Percentiles rank a stretch among this genome's conserved stretches.
These are phyloP conservation scores for Pollenia labialis DNA, from an alignment of 2,888 invertebrate genomes.

Conservation along the genomic window DNA sequence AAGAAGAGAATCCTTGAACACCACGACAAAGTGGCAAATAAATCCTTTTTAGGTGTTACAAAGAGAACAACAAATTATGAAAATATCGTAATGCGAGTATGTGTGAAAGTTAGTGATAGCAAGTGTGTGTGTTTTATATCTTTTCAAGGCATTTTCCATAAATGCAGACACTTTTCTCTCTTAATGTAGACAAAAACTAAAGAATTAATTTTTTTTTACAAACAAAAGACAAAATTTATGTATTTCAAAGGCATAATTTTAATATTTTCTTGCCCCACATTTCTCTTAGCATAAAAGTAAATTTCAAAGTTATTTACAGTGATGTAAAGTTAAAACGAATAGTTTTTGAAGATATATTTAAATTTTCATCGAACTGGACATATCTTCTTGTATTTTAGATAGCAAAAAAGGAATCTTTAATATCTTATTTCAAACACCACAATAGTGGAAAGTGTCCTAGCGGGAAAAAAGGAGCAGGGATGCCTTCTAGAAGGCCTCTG, in stretches of 20 bases:
- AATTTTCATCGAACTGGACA: no score
- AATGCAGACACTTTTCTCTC: background rate
- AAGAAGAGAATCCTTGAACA: background rate
- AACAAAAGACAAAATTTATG: background rate
- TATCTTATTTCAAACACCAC: no score
- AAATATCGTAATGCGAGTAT: background rate
- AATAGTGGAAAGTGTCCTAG: no score
- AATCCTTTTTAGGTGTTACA: constrained; percentile 41
- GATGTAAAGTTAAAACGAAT: no score
- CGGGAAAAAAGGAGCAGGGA: no score
- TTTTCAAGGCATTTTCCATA: background rate
- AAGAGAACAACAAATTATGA: constrained; percentile 29
- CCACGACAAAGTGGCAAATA: constrained; percentile 33
- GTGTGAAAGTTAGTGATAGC: background rate
- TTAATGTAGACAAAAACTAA: constrained; percentile 41
- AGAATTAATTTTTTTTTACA: background rate
- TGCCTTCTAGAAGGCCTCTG: no score
- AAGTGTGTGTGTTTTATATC: background rate
- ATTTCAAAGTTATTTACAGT: no score
- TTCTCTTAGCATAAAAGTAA: no score
- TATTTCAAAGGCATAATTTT: constrained; percentile 17
- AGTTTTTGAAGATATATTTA: no score
- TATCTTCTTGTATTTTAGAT: no score
- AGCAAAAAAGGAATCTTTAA: no score
- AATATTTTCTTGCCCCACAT: background rate